Evolutionary conservation across 2,113 vertebrate species (phyloP), one percentile per base, ranked within the genome.

Genomic region (Struthidea cinerea): DNA sequence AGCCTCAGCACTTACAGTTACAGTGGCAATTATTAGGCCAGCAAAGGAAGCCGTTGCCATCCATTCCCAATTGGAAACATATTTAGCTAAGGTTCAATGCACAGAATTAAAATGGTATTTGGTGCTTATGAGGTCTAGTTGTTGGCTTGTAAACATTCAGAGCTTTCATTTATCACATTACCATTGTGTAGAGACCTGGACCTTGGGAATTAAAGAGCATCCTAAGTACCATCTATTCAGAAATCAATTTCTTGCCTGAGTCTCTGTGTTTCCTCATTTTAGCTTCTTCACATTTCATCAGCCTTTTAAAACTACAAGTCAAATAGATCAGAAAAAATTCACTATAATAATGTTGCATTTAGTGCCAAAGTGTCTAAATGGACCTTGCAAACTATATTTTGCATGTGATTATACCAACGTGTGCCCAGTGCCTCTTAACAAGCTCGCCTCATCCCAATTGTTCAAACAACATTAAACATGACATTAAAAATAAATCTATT

Each of bases 61-160:
- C 94, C 93, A 93, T 95, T 95, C 94, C 94, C 93, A 80, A 94
- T 49, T 93, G 92, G 96, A 97, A 97, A 93, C 0, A 10, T 87
- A 92, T 94, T 97, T 97, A 97, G 97, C 91, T 82, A 95, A 95
- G 96, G 96, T 97, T 97, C 96, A 96, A 93, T 94, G 97, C 89
- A 93, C 94, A 94, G 94, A 97, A 97, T 97, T 97, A 97, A 97
- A 97, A 95, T 60, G 94, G 94, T 87, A 97, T 96, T 97, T 90
- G 96, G 85, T 93, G 92, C 95, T 97, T 96, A 96, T 70, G 93
- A 96, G 93, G 88, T 89, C 94, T 97, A 97, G 97, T 97, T 97
- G 97, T 95, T 95, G 90, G 94, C 96, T 96, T 96, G 96, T 97
- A 97, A 97, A 97, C 97, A 97, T 95, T 88, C 67, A 76, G 92